These are phyloP conservation scores for Pseudocheirus occidentalis DNA, from an alignment of 2,797 vertebrate species.

Conservation along the genomic window DNA sequence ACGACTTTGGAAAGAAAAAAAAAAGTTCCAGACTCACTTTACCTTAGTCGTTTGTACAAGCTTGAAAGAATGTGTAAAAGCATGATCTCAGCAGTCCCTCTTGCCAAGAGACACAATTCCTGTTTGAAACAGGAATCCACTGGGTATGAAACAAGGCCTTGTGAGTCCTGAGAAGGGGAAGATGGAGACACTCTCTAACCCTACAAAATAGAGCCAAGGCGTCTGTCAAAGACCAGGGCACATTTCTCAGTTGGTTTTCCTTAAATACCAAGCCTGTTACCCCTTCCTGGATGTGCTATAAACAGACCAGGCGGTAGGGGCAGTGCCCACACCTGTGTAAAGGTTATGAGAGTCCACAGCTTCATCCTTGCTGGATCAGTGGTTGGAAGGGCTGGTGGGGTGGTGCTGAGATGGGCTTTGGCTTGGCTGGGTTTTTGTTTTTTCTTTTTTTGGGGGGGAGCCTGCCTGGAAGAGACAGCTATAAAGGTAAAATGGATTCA, in stretches of 20 bases:
- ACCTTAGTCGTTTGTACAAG: conserved; percentile 62
- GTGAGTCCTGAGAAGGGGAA: conserved; percentile 30
- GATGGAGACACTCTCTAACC: conserved; percentile 37
- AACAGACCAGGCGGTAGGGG: neutral
- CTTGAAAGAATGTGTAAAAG: conserved; percentile 71
- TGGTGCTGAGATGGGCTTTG: neutral
- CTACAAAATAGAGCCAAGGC: conserved; percentile 37
- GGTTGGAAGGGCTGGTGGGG: neutral
- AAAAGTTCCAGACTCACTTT: conserved; percentile 50
- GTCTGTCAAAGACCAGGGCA: neutral
- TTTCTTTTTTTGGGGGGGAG: no score
- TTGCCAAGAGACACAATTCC: conserved; percentile 71
- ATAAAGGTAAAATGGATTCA: neutral
- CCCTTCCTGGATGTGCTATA: neutral
- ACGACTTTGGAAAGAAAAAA: conserved; percentile 63
- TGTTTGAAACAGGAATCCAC: conserved; percentile 69
- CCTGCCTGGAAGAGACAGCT: neutral
- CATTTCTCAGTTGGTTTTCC: no score
- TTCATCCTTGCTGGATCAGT: neutral
- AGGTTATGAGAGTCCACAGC: neutral
- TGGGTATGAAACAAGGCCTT: neutral
- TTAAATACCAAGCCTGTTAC: neutral
- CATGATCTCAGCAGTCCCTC: conserved; percentile 58
- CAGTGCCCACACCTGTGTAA: neutral
- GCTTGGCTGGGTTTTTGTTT: neutral